Percentiles rank a stretch among this genome's conserved stretches.
These are phyloP conservation scores for Dolichallabes microphthalmus DNA, from an alignment of 2,113 vertebrate species.

Conservation along the genomic window DNA sequence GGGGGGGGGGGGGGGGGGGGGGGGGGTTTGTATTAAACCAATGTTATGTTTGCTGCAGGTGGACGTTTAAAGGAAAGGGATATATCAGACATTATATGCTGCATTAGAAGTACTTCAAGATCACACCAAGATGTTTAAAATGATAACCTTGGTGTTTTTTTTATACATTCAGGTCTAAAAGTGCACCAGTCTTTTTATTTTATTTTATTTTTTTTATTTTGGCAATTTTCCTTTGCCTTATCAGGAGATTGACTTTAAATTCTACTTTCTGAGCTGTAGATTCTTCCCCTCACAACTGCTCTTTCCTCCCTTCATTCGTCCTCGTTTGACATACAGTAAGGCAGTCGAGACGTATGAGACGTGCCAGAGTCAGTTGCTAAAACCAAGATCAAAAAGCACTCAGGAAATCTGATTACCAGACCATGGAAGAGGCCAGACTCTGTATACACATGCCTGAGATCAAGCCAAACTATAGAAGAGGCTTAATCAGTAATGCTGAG, in stretches of 20 bases:
- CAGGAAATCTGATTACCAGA: conserved; percentile 8
- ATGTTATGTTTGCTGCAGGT: neutral
- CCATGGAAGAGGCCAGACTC: conserved; percentile 16
- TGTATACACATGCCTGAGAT: conserved; percentile 23
- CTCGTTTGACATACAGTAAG: neutral
- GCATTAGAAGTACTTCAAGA: neutral
- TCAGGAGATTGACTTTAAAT: neutral
- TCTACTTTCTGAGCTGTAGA: neutral
- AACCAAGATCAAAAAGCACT: conserved; percentile 32
- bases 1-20: too few relatives aligned
- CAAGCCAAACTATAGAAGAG: neutral
- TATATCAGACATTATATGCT: neutral
- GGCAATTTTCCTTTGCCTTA: neutral
- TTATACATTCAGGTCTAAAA: neutral
- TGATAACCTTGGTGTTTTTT: neutral
- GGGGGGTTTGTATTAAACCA: neutral
- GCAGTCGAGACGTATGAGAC: neutral
- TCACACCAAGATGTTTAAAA: neutral
- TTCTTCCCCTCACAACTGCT: neutral
- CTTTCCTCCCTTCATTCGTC: neutral
- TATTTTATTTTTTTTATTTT: neutral
- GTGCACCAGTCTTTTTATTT: neutral
- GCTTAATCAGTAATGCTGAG: neutral
- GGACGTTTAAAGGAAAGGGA: neutral
- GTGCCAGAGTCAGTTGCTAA: conserved; percentile 24